Base-by-base conservation (phyloP, 2,888 invertebrate species). In the Coecobrya sp. region DNA sequence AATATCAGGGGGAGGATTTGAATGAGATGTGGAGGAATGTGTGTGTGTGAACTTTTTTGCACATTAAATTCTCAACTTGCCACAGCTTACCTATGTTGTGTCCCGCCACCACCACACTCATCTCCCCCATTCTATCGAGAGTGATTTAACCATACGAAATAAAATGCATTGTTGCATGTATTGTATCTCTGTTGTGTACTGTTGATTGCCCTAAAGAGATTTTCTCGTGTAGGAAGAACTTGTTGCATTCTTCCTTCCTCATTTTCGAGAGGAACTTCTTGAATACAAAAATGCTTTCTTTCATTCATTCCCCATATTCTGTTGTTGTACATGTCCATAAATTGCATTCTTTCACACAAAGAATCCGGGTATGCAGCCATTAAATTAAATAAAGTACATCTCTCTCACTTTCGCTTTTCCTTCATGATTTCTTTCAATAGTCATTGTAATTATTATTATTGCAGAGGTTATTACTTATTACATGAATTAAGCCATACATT, bases 1-100 rank as follows among this genome's bases (percentile, higher is more conserved):
- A 27, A 86, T 36, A 68, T 85, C 85, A 70, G 86, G 25, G 85
- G 68, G 86, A 86, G 70, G 68, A 68, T 70, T 49, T 49, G 25
- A 42, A 52, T 55, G 68, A 59, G 45, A 76, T 65, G 89, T 85
- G 85, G 79, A 85, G 85, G 90, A 76, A 62, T 90, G 73, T 81
- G 76, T 90, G 73, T 81, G 76, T 89, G 91, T 91, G 86, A 86
- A 86, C 86, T 45, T 84, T 87, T 84, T 87, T 87, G 86, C 91
- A 87, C 70, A 91, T 52, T 52, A 84, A 84, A 81, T 19, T 3
- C 13, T 73, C 25, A 49, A 49, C 36, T 11, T 25, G 16, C 27
- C 27, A 25, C 10, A 65, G 13, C 30, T 30, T 68, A 68, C 11
- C 30, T 73, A 45, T 11, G 27, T 10, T 36, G 42, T 59, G 55